Conservation (phyloP, 35 echinoderm and acorn worm species). For the Amphiura filiformis region DNA sequence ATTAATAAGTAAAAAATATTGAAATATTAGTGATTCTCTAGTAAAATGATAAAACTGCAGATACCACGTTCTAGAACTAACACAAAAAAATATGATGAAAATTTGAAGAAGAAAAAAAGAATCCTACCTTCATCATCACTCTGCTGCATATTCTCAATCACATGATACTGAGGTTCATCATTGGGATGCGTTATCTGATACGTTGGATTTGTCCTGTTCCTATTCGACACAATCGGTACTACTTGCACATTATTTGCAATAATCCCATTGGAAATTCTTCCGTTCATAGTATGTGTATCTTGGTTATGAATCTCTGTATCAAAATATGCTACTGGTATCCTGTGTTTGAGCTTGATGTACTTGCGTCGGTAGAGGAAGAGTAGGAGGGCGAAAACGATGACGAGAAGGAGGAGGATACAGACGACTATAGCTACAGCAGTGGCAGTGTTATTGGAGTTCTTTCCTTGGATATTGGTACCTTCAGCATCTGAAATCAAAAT, state of each 20-base stretch:
- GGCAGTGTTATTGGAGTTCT: constrained; percentile 2
- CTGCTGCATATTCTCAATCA: constrained; percentile 87
- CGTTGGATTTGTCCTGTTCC: constrained; percentile 71
- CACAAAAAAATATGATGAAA: too few relatives aligned
- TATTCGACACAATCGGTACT: constrained; percentile 43
- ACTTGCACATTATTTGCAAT: constrained; percentile 21
- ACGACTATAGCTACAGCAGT: constrained; percentile 63
- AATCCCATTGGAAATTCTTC: background rate
- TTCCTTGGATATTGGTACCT: background rate
- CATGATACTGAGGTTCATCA: constrained; percentile 91
- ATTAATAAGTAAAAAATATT: too few relatives aligned
- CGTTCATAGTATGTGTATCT: constrained; percentile 8
- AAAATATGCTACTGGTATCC: constrained; percentile 60
- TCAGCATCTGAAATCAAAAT: constrained; percentile 10
- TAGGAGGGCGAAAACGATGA: constrained; percentile 63
- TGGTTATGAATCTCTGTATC: constrained; percentile 29
- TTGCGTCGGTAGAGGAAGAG: constrained; percentile 88
- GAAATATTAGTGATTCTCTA: too few relatives aligned
- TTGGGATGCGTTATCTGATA: constrained; percentile 91
- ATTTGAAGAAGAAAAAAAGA: too few relatives aligned
- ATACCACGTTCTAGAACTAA: too few relatives aligned
- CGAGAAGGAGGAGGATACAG: constrained; percentile 55
- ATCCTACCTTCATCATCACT: constrained; percentile 67
- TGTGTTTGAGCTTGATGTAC: constrained; percentile 87
- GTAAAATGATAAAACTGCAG: too few relatives aligned